A percentile compares a stretch with the other conserved stretches of the same genome.
Conservation (phyloP, 2,888 invertebrate species). For the Synanthedon tipuliformis region DNA sequence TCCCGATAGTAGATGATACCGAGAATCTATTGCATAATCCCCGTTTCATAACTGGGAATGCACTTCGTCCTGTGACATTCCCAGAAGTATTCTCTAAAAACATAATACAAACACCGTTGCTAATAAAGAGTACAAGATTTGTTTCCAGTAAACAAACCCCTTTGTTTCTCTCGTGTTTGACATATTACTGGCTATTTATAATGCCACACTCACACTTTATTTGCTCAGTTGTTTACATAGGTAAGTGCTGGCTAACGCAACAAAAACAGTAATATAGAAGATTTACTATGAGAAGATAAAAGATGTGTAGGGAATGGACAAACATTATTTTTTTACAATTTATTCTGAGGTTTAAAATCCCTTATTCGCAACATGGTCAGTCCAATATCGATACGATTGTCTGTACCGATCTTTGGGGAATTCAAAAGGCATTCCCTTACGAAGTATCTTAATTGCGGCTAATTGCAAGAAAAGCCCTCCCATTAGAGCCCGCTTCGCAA, state of each 20-base stretch:
- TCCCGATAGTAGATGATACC: too few relatives aligned
- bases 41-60: too few relatives aligned
- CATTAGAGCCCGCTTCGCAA: slow-evolving; percentile 48
- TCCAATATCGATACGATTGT: slow-evolving; percentile 22
- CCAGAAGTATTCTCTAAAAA: not conserved
- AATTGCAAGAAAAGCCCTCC: slow-evolving; percentile 62
- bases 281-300: too few relatives aligned
- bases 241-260: not conserved
- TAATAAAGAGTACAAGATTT: not conserved
- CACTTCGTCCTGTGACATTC: too few relatives aligned
- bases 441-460: slow-evolving; percentile 61
- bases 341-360: too few relatives aligned
- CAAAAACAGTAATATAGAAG: too few relatives aligned
- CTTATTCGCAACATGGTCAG: slow-evolving; percentile 17
- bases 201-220: slow-evolving; percentile 1
- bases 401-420: slow-evolving; percentile 21
- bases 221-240: not conserved
- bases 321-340: too few relatives aligned
- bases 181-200: slow-evolving; percentile 9
- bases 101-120: not conserved
- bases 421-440: slow-evolving; percentile 35
- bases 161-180: slow-evolving; percentile 10
- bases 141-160: not conserved
- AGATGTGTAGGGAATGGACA: too few relatives aligned
- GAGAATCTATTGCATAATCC: too few relatives aligned